Base-by-base conservation (phyloP, 2,888 invertebrate species). In the Patella ulyssiponensis region DNA sequence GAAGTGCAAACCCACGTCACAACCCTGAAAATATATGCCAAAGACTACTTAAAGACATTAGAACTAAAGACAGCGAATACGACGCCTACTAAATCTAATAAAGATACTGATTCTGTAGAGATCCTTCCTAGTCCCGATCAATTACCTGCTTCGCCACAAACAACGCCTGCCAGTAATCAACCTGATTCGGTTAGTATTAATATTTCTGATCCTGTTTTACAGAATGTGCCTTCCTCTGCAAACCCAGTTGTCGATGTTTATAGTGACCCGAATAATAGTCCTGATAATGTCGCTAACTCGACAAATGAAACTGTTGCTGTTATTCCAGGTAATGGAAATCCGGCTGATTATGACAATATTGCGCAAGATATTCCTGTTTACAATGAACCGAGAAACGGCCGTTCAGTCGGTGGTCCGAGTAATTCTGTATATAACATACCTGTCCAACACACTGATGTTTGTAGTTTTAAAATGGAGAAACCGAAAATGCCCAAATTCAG, bases 401-500 rank as follows among this genome's bases (percentile, higher is more conserved):
- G 7, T 44, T 44, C 7, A 3, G 23, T 2, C 23, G 3, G 14
- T 58, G 20, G 11, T 58, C n/a, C 15, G n/a, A 64, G 20, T 64
- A 64, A 64, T 64, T 15, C 58, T 64, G 7, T 12, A n/a, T 14
- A 23, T 20, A 12, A 23, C 9, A 20, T 20, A 20, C 64, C 64
- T 64, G 20, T 14, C 12, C 58, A 20, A 64, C 7, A 7, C 44
- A 11, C 64, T 20, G 64, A 64, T 64, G 17, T 17, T 0, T 64
- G 64, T 20, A n/a, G 23, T 12, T 64, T 20, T 64, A 64, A 64
- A 64, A 64, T 64, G 64, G 20, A 64, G 64, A 64, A 64, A 64
- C 64, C 64, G n/a, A 64, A 64, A 23, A 64, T 64, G 64, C 64
- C 64, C 0, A 64, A 64, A 20, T 64, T 64, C 23, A 4, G 20